Percentiles rank a stretch among this genome's conserved stretches.
Conservation (phyloP, 2,113 vertebrate genomes). For the Edolisoma coerulescens region DNA sequence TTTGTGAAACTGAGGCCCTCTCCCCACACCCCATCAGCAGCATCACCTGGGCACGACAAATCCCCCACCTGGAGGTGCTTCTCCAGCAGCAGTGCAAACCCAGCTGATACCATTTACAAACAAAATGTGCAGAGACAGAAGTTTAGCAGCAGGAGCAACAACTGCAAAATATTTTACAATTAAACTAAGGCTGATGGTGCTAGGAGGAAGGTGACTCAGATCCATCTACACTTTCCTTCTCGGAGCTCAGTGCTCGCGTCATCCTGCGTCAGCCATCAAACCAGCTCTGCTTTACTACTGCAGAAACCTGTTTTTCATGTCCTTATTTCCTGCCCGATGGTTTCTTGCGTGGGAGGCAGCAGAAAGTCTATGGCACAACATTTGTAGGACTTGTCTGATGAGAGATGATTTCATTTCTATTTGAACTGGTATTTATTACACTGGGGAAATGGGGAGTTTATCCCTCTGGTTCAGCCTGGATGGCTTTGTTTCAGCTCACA, state of each 20-base stretch:
- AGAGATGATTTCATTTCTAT: background rate
- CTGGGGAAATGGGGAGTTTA: background rate
- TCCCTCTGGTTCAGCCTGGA: background rate
- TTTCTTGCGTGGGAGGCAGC: background rate
- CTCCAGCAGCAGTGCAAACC: background rate
- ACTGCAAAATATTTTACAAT: background rate
- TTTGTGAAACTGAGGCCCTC: background rate
- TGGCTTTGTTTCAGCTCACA: background rate
- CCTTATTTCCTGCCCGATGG: background rate
- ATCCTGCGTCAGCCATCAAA: conserved; percentile 2
- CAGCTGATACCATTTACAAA: background rate
- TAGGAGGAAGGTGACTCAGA: conserved; percentile 27
- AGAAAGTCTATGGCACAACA: background rate
- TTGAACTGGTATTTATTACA: background rate
- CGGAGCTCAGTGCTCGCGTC: background rate
- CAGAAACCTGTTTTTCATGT: background rate
- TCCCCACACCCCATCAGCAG: background rate
- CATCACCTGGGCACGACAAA: background rate
- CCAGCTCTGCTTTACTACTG: background rate
- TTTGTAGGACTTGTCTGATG: background rate
- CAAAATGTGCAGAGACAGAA: background rate
- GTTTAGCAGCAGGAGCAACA: background rate
- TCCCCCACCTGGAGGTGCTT: background rate
- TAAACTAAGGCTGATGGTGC: background rate
- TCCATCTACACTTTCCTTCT: background rate